Conservation (phyloP, 2,888 invertebrate genomes). For the Sipha maydis region DNA sequence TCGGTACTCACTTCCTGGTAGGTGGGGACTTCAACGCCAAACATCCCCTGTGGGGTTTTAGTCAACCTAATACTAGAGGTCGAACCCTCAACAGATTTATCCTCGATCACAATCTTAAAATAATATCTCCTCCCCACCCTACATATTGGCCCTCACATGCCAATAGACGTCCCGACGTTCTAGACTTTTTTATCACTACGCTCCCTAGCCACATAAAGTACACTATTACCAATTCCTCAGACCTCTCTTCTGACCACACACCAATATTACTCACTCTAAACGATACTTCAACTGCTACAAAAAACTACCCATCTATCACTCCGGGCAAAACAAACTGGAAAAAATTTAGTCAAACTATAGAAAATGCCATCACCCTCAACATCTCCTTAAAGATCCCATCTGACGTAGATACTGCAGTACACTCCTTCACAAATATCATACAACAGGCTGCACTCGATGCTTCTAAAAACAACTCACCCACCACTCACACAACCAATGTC, state of each 20-base stretch:
- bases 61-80: constrained; percentile 4
- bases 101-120: neutral
- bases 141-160: neutral
- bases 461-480: too few relatives aligned
- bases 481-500: too few relatives aligned
- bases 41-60: neutral
- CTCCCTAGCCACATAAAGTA: neutral
- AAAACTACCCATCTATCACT: too few relatives aligned
- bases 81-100: neutral
- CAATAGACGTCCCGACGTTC: neutral
- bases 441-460: too few relatives aligned
- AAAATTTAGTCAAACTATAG: too few relatives aligned
- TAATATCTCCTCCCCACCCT: neutral
- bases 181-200: neutral
- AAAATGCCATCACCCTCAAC: too few relatives aligned
- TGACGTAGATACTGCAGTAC: too few relatives aligned
- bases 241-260: neutral
- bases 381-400: too few relatives aligned
- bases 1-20: neutral
- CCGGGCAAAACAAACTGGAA: too few relatives aligned
- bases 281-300: neutral
- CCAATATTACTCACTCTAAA: neutral
- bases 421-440: too few relatives aligned
- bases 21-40: too few relatives aligned
- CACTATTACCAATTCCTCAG: neutral